Percentiles rank a stretch among this genome's conserved stretches.
Conservation (phyloP, 2,888 invertebrate species). For the Phorcus lineatus region DNA sequence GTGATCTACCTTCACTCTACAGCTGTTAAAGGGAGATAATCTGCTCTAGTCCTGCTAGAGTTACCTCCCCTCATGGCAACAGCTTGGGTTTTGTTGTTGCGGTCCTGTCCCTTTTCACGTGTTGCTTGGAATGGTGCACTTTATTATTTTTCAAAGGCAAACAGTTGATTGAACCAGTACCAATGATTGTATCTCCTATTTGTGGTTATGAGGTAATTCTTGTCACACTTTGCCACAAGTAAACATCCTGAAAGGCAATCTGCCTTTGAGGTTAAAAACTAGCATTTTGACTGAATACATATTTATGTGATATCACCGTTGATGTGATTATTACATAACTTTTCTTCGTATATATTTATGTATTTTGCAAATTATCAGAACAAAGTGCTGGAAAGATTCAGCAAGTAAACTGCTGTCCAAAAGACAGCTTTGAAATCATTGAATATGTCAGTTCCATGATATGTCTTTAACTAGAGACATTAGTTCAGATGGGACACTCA, state of each 20-base stretch:
- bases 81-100: constrained; percentile 1
- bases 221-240: too few relatives aligned
- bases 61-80: not conserved
- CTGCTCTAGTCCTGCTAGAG: not conserved
- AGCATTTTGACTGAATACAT: too few relatives aligned
- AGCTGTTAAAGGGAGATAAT: not conserved
- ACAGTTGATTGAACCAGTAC: constrained; percentile 19
- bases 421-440: too few relatives aligned
- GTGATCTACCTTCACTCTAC: not conserved
- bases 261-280: too few relatives aligned
- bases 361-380: not conserved
- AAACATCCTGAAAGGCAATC: too few relatives aligned
- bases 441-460: too few relatives aligned
- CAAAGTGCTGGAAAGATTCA: not conserved
- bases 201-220: too few relatives aligned
- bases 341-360: too few relatives aligned
- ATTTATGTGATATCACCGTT: too few relatives aligned
- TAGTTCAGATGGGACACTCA: not conserved
- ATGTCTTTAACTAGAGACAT: not conserved
- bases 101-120: constrained; percentile 12
- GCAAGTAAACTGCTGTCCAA: not conserved
- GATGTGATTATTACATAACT: too few relatives aligned
- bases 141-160: constrained; percentile 12
- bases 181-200: not conserved
- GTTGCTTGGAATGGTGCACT: constrained; percentile 21